phyloP scores from a whole-genome alignment of 1,140 invertebrate genomes.

The Subanguina moxae region DNA sequence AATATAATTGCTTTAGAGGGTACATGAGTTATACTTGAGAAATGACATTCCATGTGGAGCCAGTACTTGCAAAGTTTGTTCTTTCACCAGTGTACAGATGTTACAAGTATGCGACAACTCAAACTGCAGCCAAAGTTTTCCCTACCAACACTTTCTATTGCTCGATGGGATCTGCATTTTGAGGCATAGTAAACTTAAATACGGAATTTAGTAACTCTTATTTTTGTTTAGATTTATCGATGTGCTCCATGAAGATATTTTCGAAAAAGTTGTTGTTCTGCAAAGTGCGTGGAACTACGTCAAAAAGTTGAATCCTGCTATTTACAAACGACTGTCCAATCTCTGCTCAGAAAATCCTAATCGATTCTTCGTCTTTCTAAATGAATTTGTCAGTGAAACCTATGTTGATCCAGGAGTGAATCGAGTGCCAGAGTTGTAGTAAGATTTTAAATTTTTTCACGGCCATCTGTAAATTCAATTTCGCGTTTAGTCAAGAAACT shows the following conservation, averaged over 20 bases:
- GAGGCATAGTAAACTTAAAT: too few relatives aligned
- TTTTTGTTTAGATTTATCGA: slow-evolving; percentile 38
- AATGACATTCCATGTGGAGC: slow-evolving; percentile 38
- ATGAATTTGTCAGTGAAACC: slow-evolving; percentile 40
- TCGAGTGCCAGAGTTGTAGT: slow-evolving; percentile 33
- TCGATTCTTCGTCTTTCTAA: slow-evolving; percentile 47
- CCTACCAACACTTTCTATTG: slow-evolving; percentile 22
- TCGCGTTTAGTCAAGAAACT: slow-evolving; percentile 31
- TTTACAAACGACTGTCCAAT: slow-evolving; percentile 31
- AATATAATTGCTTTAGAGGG: slow-evolving; percentile 20
- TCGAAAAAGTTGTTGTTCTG: slow-evolving; percentile 38
- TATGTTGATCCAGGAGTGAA: slow-evolving; percentile 27
- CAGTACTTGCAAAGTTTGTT: slow-evolving; percentile 13
- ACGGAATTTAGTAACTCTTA: too few relatives aligned
- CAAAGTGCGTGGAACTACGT: slow-evolving; percentile 43
- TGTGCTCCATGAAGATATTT: slow-evolving; percentile 27
- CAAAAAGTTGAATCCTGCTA: slow-evolving; percentile 37
- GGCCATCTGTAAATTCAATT: neutral
- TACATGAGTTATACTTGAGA: slow-evolving; percentile 36
- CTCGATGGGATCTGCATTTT: slow-evolving; percentile 21
- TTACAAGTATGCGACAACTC: slow-evolving; percentile 24
- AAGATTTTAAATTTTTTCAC: slow-evolving; percentile 17
- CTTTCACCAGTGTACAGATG: slow-evolving; percentile 4
- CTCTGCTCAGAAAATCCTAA: slow-evolving; percentile 26
- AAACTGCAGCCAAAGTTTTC: neutral